Base-by-base conservation (phyloP, 2,113 vertebrate genomes). In the Pteronura brasiliensis region DNA sequence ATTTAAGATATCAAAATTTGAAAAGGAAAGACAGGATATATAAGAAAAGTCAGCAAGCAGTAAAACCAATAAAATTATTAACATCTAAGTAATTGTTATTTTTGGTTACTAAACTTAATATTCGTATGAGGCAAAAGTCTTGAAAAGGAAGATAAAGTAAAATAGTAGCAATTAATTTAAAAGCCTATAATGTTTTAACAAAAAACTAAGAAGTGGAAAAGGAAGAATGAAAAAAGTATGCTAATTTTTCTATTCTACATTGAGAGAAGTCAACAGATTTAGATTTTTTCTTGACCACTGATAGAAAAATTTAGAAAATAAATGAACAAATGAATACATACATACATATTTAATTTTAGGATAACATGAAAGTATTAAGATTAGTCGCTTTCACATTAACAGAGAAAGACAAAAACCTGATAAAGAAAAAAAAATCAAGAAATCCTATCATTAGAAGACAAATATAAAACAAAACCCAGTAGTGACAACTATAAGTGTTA, bases 341-440 rank as follows among this genome's bases (percentile, higher is more conserved):
- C 57, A 67, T 85, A 86, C 15, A 31, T 72, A 82, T 72, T 95
- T 92, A 88, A 84, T 72, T 61, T 77, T 77, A 65, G 79, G 15
- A 15, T 88, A 77, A 39, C 55, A 63, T 27, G 52, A 94, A 94
- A 52, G 3, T 31, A 79, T 69, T 84, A 71, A 7, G 11, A 79
- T 49, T 36, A 71, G 39, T 72, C 87, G 42, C 92, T 92, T 94
- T 94, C 44, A 83, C 87, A 71, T 92, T 21, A 95, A 74, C 44
- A 85, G 34, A 69, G 57, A 69, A 80, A 61, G 65, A 6, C 0
- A 23, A 90, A 49, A 90, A 39, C n/a, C 55, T 8, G 81, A n/a
- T 49, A 82, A 21, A 52, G 36, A 76, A 83, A 82, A 52, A 71
- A 71, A 88, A 63, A 67, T 59, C 27, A 82, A 91, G 74, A 94